phyloP scores from a whole-genome alignment of 2,113 vertebrate species.

The Burhinus oedicnemus region DNA sequence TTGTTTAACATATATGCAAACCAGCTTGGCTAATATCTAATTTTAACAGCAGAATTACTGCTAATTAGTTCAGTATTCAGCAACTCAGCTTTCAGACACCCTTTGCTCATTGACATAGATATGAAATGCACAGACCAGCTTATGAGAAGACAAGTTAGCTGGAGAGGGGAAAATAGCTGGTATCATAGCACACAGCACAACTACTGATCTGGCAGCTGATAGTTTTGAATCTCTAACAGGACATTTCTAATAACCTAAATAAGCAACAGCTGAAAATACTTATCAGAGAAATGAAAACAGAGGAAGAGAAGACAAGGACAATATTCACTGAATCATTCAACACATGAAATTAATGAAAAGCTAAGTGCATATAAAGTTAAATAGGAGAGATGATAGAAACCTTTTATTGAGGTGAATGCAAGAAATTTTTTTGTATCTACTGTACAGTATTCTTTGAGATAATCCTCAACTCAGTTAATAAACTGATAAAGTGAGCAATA shows the following conservation, averaged over 20 bases:
- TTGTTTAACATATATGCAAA: slow-evolving; percentile 9
- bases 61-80: slow-evolving; percentile 41
- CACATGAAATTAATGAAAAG: background rate
- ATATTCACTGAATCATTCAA: background rate
- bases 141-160: background rate
- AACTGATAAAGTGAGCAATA: background rate
- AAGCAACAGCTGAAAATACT: background rate
- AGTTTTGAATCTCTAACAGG: background rate
- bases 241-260: background rate
- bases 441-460: background rate
- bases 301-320: background rate
- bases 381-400: background rate
- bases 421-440: background rate
- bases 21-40: slow-evolving; percentile 14
- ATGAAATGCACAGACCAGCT: background rate
- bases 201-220: background rate
- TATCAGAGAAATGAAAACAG: background rate
- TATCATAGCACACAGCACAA: background rate
- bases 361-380: background rate
- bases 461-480: background rate
- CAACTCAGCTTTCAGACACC: background rate
- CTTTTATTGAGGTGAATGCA: background rate
- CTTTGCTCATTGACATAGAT: background rate
- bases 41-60: slow-evolving; percentile 38
- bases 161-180: background rate